Conservation (phyloP, 1,140 invertebrate species). For the Bombus waltoni region DNA sequence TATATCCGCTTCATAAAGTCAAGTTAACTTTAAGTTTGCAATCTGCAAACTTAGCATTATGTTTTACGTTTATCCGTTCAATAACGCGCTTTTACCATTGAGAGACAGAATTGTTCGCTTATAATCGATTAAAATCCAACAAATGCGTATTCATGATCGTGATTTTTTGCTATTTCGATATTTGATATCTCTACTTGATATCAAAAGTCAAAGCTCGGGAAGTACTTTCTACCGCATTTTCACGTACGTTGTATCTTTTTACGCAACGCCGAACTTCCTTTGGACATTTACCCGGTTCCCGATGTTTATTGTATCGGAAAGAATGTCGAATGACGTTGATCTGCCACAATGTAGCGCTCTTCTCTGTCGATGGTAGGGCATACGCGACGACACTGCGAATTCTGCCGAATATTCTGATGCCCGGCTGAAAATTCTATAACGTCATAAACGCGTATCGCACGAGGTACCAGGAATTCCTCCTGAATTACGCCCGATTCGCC, state of each 20-base stretch:
- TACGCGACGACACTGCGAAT: neutral
- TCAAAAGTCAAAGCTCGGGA: neutral
- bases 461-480: neutral
- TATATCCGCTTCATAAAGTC: no score
- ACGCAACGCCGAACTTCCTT: conserved; percentile 18
- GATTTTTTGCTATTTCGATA: neutral
- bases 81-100: no score
- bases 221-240: neutral
- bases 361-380: conserved; percentile 6
- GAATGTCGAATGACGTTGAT: conserved; percentile 54
- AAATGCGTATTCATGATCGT: neutral
- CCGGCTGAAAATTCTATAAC: conserved; percentile 32
- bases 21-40: no score
- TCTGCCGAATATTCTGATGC: conserved; percentile 30
- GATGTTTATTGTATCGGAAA: conserved; percentile 57
- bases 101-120: no score
- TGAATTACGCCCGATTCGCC: neutral
- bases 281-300: conserved; percentile 42
- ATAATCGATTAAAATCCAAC: no score
- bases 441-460: neutral
- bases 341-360: neutral
- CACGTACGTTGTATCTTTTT: conserved; percentile 10
- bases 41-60: no score
- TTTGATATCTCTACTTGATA: no score
- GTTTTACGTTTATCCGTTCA: no score